phyloP scores from a whole-genome alignment of 2,888 invertebrate species.

The Dolichomitus sp. region DNA sequence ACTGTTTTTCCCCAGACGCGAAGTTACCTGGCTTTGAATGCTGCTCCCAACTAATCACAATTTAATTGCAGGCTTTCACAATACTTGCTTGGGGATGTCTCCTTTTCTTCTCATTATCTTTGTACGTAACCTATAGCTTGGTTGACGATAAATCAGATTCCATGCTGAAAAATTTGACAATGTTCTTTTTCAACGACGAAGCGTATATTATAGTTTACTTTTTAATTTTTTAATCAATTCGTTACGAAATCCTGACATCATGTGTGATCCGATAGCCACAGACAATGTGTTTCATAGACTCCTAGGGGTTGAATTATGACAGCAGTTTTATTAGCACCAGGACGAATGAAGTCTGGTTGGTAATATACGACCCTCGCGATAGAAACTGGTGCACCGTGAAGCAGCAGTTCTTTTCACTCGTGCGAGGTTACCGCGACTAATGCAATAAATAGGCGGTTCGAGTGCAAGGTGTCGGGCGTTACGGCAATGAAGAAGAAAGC shows the following conservation, averaged over 20 bases:
- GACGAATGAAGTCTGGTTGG: constrained; percentile 27
- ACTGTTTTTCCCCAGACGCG: constrained; percentile 17
- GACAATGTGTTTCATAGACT: constrained; percentile 20
- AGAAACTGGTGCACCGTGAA: constrained; percentile 63
- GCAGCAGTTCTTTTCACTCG: constrained; percentile 60
- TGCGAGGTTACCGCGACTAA: constrained; percentile 55
- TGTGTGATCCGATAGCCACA: background rate
- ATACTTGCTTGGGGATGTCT: constrained; percentile 14
- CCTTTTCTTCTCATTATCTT: constrained; percentile 22
- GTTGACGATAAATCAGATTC: constrained; percentile 38
- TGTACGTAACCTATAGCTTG: background rate
- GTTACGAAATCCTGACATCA: background rate
- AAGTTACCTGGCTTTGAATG: constrained; percentile 24
- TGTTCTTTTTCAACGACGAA: background rate
- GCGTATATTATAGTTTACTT: background rate
- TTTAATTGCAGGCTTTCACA: constrained; percentile 25
- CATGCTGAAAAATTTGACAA: background rate
- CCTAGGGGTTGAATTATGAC: constrained; percentile 58
- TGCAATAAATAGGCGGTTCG: constrained; percentile 49
- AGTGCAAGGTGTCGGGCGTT: constrained; percentile 58
- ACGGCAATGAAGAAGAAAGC: constrained; percentile 44
- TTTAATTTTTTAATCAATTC: constrained; percentile 16
- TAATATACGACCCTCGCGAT: constrained; percentile 31
- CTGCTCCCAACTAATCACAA: constrained; percentile 36
- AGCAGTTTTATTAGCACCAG: constrained; percentile 50